A percentile compares a stretch with the other conserved stretches of the same genome.
Conservation (phyloP, 2,797 vertebrate genomes). For the Bryconaethiops microstoma region DNA sequence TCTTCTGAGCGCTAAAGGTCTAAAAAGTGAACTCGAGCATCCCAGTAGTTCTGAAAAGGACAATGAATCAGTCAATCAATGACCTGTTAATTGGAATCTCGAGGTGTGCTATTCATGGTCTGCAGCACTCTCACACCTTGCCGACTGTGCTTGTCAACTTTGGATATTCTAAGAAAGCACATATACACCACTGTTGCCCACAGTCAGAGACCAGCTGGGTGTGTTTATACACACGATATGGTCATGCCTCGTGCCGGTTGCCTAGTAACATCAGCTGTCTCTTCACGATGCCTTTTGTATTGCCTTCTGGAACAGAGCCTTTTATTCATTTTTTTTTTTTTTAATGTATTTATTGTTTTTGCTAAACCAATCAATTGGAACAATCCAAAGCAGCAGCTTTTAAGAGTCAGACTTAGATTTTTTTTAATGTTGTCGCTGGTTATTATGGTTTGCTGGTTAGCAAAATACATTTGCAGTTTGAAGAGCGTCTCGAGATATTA, state of each 20-base stretch:
- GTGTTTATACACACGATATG: constrained; percentile 40
- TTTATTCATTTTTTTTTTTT: neutral
- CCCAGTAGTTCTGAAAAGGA: neutral
- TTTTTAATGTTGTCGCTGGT: constrained; percentile 78
- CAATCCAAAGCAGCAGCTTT: constrained; percentile 70
- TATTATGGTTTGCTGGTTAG: constrained; percentile 82
- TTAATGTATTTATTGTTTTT: constrained; percentile 43
- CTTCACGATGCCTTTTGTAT: constrained; percentile 46
- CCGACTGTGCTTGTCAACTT: neutral
- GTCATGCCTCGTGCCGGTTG: constrained; percentile 40
- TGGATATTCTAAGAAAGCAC: constrained; percentile 13
- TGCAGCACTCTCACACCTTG: neutral
- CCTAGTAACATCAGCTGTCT: constrained; percentile 55
- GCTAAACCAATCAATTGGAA: constrained; percentile 69
- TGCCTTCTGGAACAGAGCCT: constrained; percentile 62
- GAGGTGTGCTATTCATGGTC: constrained; percentile 20
- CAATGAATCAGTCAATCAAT: constrained; percentile 29
- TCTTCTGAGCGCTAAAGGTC: constrained; percentile 24
- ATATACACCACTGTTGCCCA: constrained; percentile 25
- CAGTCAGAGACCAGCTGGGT: constrained; percentile 43
- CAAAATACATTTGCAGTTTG: constrained; percentile 83
- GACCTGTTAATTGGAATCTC: constrained; percentile 38
- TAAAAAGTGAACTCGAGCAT: constrained; percentile 29
- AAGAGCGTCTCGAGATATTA: constrained; percentile 86
- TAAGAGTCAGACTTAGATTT: constrained; percentile 63